These are phyloP conservation scores for Amazona vittata DNA, from an alignment of 2,113 vertebrate genomes.

Conservation along the genomic window DNA sequence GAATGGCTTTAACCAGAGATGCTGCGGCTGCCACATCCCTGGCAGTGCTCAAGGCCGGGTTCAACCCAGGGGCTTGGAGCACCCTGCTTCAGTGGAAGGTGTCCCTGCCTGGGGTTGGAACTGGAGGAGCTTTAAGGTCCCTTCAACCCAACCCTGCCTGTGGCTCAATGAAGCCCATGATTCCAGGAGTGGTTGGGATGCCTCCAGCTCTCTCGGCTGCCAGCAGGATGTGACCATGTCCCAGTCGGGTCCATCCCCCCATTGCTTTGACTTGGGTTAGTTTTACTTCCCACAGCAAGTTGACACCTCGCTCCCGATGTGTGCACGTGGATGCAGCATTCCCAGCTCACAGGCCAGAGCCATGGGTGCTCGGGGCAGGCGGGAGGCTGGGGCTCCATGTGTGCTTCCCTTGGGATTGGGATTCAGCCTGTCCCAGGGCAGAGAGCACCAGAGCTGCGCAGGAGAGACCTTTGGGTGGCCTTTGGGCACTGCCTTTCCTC, in stretches of 20 bases:
- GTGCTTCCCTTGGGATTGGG: background rate
- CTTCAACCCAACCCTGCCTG: background rate
- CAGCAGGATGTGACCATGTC: fast-evolving
- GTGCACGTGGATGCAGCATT: background rate
- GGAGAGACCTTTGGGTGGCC: background rate
- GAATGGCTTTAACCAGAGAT: background rate
- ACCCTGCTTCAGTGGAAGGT: background rate
- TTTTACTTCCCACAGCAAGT: background rate
- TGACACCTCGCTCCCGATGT: background rate
- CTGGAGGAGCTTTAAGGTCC: background rate
- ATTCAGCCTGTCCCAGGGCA: background rate
- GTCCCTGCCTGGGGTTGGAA: background rate
- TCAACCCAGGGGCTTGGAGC: background rate
- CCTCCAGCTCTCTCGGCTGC: background rate
- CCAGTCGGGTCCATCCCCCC: fast-evolving
- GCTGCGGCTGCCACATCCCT: background rate
- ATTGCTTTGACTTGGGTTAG: background rate
- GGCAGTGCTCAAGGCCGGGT: too few species aligned
- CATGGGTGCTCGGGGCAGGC: background rate
- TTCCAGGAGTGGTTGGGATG: background rate
- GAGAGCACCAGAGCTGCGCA: background rate
- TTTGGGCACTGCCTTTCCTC: background rate
- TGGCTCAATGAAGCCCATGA: background rate
- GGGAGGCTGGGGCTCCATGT: constrained; percentile 20
- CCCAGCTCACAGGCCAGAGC: background rate